phyloP scores from a whole-genome alignment of 2,888 invertebrate species.

The Hirtodrosophila duncani region DNA sequence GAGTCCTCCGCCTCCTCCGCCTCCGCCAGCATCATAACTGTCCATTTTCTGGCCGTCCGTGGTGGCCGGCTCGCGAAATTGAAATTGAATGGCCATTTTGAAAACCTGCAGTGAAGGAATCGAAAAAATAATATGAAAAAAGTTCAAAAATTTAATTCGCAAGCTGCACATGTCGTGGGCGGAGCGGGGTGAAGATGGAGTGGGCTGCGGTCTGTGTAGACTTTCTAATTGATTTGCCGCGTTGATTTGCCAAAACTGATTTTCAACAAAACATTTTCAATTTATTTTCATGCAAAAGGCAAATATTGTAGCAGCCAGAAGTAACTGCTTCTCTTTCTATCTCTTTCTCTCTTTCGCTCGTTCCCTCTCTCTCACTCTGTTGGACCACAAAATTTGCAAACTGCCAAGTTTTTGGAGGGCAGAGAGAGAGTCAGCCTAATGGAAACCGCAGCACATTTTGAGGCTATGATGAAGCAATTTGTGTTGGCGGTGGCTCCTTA shows the following conservation, averaged over 20 bases:
- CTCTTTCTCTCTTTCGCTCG: too few relatives aligned
- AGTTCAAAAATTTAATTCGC: constrained; percentile 34
- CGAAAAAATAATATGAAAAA: constrained; percentile 12
- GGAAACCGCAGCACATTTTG: constrained; percentile 69
- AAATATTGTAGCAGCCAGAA: constrained; percentile 57
- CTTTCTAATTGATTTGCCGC: constrained; percentile 69
- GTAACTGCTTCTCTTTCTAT: too few relatives aligned
- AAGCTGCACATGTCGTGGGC: constrained; percentile 5
- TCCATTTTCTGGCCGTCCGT: constrained; percentile 64
- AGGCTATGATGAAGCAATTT: constrained; percentile 71
- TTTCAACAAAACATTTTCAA: constrained; percentile 54
- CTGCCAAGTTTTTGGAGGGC: constrained; percentile 36
- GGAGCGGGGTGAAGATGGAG: constrained; percentile 4
- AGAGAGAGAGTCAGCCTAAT: constrained; percentile 43
- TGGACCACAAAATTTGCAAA: constrained; percentile 66
- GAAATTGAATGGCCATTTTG: constrained; percentile 77
- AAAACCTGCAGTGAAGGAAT: constrained; percentile 60
- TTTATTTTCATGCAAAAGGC: constrained; percentile 63
- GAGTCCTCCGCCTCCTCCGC: constrained; percentile 8
- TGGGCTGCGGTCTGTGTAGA: constrained; percentile 32
- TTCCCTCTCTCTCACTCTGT: too few relatives aligned
- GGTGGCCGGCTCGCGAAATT: constrained; percentile 76
- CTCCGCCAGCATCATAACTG: constrained; percentile 43
- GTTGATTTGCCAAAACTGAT: constrained; percentile 51
- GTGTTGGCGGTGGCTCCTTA: constrained; percentile 50